Conservation (phyloP, 2,888 invertebrate species). For the Eulithis prunata region DNA sequence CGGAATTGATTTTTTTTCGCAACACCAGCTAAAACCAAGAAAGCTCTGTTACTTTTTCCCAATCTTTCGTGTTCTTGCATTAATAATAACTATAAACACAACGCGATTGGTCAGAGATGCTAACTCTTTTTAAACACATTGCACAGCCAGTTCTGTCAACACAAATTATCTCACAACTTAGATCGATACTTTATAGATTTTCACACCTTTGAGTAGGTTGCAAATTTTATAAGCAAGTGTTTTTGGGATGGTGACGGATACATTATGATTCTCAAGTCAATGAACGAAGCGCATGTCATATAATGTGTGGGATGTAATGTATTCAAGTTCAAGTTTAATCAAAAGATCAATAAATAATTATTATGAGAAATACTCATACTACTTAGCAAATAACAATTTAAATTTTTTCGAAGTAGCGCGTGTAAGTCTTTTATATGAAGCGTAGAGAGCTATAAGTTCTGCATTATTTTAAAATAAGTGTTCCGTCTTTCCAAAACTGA, state of each 20-base stretch:
- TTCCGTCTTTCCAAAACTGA: too few species aligned
- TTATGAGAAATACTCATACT: too few species aligned
- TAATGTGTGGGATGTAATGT: conserved; percentile 4
- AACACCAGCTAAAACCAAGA: not conserved
- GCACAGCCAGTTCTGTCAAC: conserved; percentile 44
- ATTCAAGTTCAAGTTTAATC: conserved; percentile 5
- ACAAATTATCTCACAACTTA: conserved; percentile 26
- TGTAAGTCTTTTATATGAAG: not conserved
- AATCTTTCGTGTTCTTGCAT: not conserved
- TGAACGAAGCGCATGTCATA: conserved; percentile 6
- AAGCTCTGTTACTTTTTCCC: not conserved
- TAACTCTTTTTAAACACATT: conserved; percentile 51
- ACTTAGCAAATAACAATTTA: too few species aligned
- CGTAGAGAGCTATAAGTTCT: not conserved
- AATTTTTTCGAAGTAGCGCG: not conserved
- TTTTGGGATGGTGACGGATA: not conserved
- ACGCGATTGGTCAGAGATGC: conserved; percentile 34
- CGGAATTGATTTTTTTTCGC: not conserved
- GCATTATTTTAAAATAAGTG: too few species aligned
- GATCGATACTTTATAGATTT: conserved; percentile 13
- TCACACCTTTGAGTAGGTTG: conserved; percentile 9
- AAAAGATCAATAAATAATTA: not conserved
- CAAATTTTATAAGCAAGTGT: conserved; percentile 2
- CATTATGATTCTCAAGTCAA: conserved; percentile 4
- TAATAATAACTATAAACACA: conserved; percentile 18